A percentile compares a stretch with the other conserved stretches of the same genome.
phyloP scores from a whole-genome alignment of 2,797 vertebrate genomes.

The Syngnathus rostellatus region DNA sequence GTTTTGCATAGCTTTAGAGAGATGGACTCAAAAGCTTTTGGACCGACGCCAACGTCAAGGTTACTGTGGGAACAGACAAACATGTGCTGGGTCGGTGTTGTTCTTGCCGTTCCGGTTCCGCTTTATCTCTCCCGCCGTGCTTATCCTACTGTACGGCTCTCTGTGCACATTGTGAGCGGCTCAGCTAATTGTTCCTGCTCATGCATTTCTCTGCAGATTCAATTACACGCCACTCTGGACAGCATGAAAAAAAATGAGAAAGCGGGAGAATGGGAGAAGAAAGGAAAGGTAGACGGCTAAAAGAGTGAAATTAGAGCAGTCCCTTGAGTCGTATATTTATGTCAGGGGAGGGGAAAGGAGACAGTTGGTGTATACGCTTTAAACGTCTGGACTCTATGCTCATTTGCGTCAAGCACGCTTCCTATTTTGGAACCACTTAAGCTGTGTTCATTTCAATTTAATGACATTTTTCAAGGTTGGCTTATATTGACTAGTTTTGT shows the following conservation, averaged over 20 bases:
- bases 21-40: not conserved
- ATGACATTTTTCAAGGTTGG: no score
- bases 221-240: constrained; percentile 70
- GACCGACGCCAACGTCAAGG: not conserved
- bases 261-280: constrained; percentile 37
- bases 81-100: not conserved
- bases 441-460: not conserved
- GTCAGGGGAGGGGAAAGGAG: constrained; percentile 58
- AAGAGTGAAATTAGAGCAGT: constrained; percentile 39
- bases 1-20: not conserved
- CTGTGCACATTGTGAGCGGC: constrained; percentile 62
- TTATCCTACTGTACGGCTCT: constrained; percentile 59
- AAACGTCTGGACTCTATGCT: not conserved
- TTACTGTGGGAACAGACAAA: constrained; percentile 35
- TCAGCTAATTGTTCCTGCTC: constrained; percentile 69
- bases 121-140: constrained; percentile 37
- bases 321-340: constrained; percentile 70
- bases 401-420: constrained; percentile 26
- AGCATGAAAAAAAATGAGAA: constrained; percentile 28
- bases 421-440: not conserved
- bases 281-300: constrained; percentile 22
- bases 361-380: constrained; percentile 47
- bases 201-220: constrained; percentile 64
- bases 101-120: constrained; percentile 18
- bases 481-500: no score